A percentile compares a stretch with the other conserved stretches of the same genome.
phyloP scores from a whole-genome alignment of 2,888 invertebrate genomes.

The Pharmacophagus antenor region DNA sequence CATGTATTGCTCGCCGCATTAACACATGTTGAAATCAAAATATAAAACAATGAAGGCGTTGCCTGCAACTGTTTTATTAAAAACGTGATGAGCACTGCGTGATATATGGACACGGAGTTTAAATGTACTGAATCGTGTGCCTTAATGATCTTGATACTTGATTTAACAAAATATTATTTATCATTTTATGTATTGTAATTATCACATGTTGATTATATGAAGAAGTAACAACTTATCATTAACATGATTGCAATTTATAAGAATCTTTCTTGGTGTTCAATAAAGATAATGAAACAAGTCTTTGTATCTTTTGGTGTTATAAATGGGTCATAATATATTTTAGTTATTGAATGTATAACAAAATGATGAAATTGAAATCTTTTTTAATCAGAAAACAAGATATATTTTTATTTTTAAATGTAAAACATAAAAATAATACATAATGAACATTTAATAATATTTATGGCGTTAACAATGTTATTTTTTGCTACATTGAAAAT shows the following conservation, averaged over 20 bases:
- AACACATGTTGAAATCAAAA: conserved; percentile 35
- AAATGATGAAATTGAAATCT: too few species aligned
- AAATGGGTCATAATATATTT: too few species aligned
- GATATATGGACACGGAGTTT: conserved; percentile 59
- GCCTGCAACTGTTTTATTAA: conserved; percentile 59
- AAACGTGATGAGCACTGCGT: conserved; percentile 70
- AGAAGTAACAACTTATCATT: not conserved
- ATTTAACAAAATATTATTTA: not conserved
- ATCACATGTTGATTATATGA: not conserved
- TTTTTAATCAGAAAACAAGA: too few species aligned
- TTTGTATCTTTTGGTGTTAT: not conserved
- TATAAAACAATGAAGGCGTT: conserved; percentile 38
- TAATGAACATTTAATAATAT: too few species aligned
- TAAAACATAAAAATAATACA: too few species aligned
- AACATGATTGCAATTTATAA: not conserved
- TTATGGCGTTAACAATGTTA: too few species aligned
- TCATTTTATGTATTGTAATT: not conserved
- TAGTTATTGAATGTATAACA: too few species aligned
- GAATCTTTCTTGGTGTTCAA: not conserved
- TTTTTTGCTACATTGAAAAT: too few species aligned
- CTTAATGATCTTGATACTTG: conserved; percentile 39
- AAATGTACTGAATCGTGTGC: conserved; percentile 36
- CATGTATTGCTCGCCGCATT: not conserved
- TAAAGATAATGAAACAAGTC: not conserved
- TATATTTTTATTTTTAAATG: too few species aligned